phyloP scores from a whole-genome alignment of 1,140 invertebrate species.

The Apis laboriosa region DNA sequence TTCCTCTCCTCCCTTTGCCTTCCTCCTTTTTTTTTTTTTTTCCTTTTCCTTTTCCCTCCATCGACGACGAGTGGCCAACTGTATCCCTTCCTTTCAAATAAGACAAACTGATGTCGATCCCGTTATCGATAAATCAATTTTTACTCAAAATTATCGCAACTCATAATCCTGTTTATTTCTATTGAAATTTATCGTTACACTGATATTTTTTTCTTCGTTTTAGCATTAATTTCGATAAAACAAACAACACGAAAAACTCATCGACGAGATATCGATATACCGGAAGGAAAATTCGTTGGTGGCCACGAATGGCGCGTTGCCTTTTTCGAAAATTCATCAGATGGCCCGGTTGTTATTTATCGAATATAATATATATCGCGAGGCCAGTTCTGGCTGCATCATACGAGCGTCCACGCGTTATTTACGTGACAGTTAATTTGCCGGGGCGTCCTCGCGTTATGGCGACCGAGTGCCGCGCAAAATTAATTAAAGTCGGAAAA shows the following conservation, averaged over 20 bases:
- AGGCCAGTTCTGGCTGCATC: neutral
- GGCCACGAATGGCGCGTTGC: too few species aligned
- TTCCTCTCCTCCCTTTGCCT: slow-evolving; percentile 47
- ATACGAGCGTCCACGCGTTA: neutral
- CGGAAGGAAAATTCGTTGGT: too few species aligned
- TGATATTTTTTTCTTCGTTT: too few species aligned
- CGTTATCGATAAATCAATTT: slow-evolving; percentile 63
- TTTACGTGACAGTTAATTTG: slow-evolving; percentile 29
- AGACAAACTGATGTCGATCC: slow-evolving; percentile 29
- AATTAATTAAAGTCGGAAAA: slow-evolving; percentile 49
- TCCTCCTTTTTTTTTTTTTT: slow-evolving; percentile 48
- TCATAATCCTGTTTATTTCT: too few species aligned
- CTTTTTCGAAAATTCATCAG: slow-evolving; percentile 21
- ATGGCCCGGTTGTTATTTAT: slow-evolving; percentile 10
- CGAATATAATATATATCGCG: too few species aligned
- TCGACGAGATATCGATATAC: too few species aligned
- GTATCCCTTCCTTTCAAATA: slow-evolving; percentile 49
- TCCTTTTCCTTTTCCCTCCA: slow-evolving; percentile 34
- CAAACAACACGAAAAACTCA: too few species aligned
- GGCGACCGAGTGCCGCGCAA: neutral
- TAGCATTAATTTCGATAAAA: too few species aligned
- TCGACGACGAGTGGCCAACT: slow-evolving; percentile 49
- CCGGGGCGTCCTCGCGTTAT: neutral
- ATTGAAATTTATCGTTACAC: too few species aligned
- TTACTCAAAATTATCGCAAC: too few species aligned